Percentiles rank a stretch among this genome's conserved stretches.
These are phyloP conservation scores for Nasonia vitripennis DNA, from an alignment of 1,140 invertebrate species.

Conservation along the genomic window DNA sequence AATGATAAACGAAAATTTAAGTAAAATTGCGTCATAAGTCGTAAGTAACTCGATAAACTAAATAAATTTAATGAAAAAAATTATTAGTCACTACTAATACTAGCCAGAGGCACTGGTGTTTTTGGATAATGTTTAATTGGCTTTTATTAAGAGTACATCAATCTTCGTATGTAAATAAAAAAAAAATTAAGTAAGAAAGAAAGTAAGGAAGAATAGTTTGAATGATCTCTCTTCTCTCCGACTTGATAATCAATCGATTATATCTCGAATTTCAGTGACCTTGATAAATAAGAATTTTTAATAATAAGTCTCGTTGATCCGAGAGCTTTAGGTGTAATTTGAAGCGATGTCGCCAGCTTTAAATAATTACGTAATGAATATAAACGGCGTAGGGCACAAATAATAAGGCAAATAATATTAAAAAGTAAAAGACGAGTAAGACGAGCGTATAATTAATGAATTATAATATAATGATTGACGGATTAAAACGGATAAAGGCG, in stretches of 20 bases:
- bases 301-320: conserved; percentile 51
- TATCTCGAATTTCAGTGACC: conserved; percentile 44
- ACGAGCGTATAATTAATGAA: conserved; percentile 50
- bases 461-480: conserved; percentile 48
- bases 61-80: conserved; percentile 24
- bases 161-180: conserved; percentile 31
- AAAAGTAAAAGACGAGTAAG: conserved; percentile 43
- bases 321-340: conserved; percentile 42
- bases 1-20: conserved; percentile 42
- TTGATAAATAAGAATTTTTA: conserved; percentile 46
- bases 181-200: conserved; percentile 1
- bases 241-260: conserved; percentile 37
- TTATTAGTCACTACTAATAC: conserved; percentile 38
- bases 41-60: conserved; percentile 5
- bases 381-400: conserved; percentile 42
- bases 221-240: conserved; percentile 45
- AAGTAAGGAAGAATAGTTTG: conserved; percentile 26
- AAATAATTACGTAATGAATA: conserved; percentile 33
- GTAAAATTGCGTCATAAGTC: conserved; percentile 40
- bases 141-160: conserved; percentile 8
- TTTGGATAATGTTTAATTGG: conserved; percentile 41
- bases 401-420: conserved; percentile 47
- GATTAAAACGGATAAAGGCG: conserved; percentile 46
- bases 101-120: conserved; percentile 1
- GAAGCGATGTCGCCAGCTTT: conserved; percentile 13